Base-by-base conservation (phyloP, 2,888 invertebrate species). In the Octodonta nipae region DNA sequence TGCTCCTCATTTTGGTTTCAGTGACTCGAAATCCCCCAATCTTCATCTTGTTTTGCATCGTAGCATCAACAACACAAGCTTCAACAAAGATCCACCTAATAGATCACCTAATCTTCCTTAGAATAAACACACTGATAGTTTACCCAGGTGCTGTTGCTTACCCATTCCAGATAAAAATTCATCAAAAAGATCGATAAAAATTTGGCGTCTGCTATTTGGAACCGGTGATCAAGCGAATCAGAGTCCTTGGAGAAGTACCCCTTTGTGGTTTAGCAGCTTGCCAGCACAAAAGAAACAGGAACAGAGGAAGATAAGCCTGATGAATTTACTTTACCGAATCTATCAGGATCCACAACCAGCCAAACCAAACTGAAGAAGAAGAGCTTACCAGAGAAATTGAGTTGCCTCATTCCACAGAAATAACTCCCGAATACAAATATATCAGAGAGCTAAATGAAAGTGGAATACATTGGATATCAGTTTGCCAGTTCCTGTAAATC, bases 301-400 rank as follows among this genome's bases (percentile, higher is more conserved):
- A 37, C 15, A 28, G 10, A 28, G 10, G 28, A 54, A 48, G 34
- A 43, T 11, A 50, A 49, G 30, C 47, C 43, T 34, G 67, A 67
- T 2, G 71, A 73, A 37, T 67, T 75, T 36, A 68, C 66, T 0
- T 55, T 76, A 38, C 76, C 76, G 0, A 71, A 71, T 48, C 65
- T 75, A 13, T 71, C 73, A 4, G 75, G 75, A 59, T n/a, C n/a
- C n/a, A n/a, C n/a, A n/a, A n/a, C n/a, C n/a, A n/a, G n/a, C n/a
- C n/a, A n/a, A n/a, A n/a, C n/a, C n/a, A n/a, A n/a, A n/a, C n/a
- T n/a, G n/a, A n/a, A n/a, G n/a, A n/a, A n/a, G n/a, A n/a, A n/a
- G n/a, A n/a, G n/a, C n/a, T n/a, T n/a, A n/a, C n/a, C n/a, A n/a
- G n/a, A n/a, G n/a, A n/a, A n/a, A n/a, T n/a, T n/a, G n/a, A n/a